Conservation (phyloP, 2,113 vertebrate species). For the Setophaga petechia region DNA sequence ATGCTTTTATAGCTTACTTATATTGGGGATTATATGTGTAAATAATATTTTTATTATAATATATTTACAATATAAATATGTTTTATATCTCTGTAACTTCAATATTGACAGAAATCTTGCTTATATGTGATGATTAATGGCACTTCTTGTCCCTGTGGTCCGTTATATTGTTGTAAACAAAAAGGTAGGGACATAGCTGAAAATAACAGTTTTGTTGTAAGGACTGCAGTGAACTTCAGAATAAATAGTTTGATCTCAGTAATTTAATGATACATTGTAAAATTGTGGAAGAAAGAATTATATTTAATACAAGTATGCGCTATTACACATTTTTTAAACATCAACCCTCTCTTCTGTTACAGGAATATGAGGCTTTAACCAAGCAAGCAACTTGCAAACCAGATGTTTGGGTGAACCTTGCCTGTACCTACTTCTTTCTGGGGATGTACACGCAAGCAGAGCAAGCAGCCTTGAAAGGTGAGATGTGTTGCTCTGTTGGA, state of each 20-base stretch:
- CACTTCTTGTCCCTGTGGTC: background rate
- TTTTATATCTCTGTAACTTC: background rate
- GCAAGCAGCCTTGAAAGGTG: conserved; percentile 90
- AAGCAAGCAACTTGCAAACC: conserved; percentile 78
- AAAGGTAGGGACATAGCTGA: background rate
- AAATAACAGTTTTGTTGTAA: background rate
- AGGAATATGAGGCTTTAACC: conserved; percentile 89
- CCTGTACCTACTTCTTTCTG: conserved; percentile 91
- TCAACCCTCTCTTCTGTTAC: conserved; percentile 13
- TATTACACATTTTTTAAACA: background rate
- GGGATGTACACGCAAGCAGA: conserved; percentile 95
- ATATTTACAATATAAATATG: background rate
- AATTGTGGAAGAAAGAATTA: background rate
- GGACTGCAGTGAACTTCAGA: background rate
- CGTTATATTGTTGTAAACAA: background rate
- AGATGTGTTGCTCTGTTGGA: background rate
- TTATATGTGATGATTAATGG: background rate
- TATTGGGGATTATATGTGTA: background rate
- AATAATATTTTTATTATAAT: background rate
- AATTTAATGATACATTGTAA: background rate
- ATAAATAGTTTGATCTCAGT: background rate
- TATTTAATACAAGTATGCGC: background rate
- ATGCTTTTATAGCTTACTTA: background rate
- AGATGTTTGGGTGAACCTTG: conserved; percentile 93
- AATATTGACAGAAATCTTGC: background rate